A percentile compares a stretch with the other conserved stretches of the same genome.
Evolutionary conservation across 2,113 vertebrate genomes (phyloP).

Genomic region (Dermatemys mawii): DNA sequence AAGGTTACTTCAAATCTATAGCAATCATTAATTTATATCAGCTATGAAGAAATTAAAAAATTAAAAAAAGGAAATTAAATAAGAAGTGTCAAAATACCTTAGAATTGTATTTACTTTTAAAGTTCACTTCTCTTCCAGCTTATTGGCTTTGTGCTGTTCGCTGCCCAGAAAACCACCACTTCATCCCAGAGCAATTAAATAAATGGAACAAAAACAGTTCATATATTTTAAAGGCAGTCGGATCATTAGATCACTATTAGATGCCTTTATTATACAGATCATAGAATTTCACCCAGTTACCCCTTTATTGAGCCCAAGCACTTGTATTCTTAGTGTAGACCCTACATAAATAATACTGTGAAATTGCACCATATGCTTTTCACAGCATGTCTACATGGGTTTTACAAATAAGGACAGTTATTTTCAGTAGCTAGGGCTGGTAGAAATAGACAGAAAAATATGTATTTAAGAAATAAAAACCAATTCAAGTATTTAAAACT

Average conservation of each 20-base stretch:
- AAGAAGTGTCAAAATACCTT: accelerated
- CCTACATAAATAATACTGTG: background rate
- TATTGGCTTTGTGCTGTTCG: background rate
- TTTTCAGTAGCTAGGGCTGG: background rate
- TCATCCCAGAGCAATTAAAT: accelerated
- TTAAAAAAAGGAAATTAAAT: conserved; percentile 18
- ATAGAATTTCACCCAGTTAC: background rate
- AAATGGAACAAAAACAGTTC: background rate
- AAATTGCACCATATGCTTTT: background rate
- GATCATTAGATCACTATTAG: background rate
- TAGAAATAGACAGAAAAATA: background rate
- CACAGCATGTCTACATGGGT: background rate
- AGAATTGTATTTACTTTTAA: background rate
- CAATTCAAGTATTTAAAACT: background rate
- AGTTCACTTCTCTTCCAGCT: accelerated
- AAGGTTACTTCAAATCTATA: conserved; percentile 32
- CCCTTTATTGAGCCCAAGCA: background rate
- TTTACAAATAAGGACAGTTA: background rate
- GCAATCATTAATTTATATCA: conserved; percentile 24
- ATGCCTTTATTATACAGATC: background rate
- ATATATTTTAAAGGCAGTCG: background rate
- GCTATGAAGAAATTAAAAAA: background rate
- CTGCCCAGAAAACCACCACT: background rate
- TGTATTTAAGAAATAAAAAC: background rate
- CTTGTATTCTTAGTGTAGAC: background rate